Evolutionary conservation across 2,888 invertebrate species (phyloP).

Genomic region (Steinernema hermaphroditum): DNA sequence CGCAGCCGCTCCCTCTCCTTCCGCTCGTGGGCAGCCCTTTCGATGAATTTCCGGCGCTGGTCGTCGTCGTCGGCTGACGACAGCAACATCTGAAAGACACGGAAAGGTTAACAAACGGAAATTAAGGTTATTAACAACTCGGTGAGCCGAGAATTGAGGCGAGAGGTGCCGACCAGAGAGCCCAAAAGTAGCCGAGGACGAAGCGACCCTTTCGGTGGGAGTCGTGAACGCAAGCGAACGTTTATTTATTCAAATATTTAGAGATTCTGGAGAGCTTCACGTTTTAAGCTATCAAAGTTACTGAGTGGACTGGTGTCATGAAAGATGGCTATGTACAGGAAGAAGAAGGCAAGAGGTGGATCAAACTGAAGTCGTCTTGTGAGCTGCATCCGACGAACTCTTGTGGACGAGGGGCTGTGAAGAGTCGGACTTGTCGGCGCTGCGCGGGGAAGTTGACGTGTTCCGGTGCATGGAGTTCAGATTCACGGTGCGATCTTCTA

Average conservation of each 20-base stretch:
- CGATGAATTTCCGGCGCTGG: constrained; percentile 40
- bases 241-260: background rate
- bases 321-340: constrained; percentile 25
- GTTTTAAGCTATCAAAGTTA: background rate
- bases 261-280: constrained; percentile 5
- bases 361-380: constrained; percentile 26
- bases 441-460: constrained; percentile 17
- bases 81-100: constrained; percentile 20
- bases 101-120: background rate
- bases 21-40: constrained; percentile 47
- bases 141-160: background rate
- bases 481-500: constrained; percentile 21
- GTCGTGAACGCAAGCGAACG: background rate
- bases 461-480: background rate
- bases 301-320: background rate
- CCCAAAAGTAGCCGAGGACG: constrained; percentile 16
- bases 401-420: constrained; percentile 27
- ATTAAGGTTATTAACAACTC: constrained; percentile 2
- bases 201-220: background rate
- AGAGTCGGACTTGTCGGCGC: constrained; percentile 23
- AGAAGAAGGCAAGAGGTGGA: background rate
- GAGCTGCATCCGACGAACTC: constrained; percentile 3
- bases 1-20: constrained; percentile 40
- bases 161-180: background rate
- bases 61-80: constrained; percentile 33